Conservation (phyloP, 2,888 invertebrate genomes). For the Nezara viridula region DNA sequence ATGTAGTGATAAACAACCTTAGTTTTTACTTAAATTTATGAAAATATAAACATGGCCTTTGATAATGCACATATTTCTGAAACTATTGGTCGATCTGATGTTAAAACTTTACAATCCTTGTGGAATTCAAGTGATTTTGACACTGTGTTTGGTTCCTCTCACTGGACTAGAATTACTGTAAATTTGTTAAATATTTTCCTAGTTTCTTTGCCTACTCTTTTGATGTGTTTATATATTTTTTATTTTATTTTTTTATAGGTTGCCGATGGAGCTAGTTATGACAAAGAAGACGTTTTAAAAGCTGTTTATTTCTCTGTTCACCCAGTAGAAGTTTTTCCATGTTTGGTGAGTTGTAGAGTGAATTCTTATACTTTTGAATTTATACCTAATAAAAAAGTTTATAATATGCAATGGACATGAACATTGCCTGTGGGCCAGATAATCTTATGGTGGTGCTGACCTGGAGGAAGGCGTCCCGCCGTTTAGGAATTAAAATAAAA, state of each 20-base stretch:
- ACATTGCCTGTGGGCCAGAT: too few species aligned
- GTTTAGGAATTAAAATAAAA: too few species aligned
- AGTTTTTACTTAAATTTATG: background rate
- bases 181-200: background rate
- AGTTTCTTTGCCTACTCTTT: background rate
- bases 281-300: slow-evolving; percentile 51
- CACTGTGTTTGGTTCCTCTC: slow-evolving; percentile 30
- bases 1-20: background rate
- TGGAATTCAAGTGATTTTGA: slow-evolving; percentile 53
- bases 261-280: background rate
- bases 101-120: background rate
- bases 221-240: background rate
- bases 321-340: slow-evolving; percentile 48
- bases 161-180: slow-evolving; percentile 58
- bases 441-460: too few species aligned
- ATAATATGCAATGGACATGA: too few species aligned
- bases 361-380: background rate
- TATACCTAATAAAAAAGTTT: too few species aligned
- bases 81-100: slow-evolving; percentile 15
- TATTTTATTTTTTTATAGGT: slow-evolving; percentile 43
- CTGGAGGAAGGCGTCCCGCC: too few species aligned
- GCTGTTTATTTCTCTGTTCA: background rate
- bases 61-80: background rate
- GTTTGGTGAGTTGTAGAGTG: slow-evolving; percentile 37
- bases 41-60: background rate